Evolutionary conservation across 1,140 invertebrate genomes (phyloP).

Genomic region (Medauroidea extradentata): DNA sequence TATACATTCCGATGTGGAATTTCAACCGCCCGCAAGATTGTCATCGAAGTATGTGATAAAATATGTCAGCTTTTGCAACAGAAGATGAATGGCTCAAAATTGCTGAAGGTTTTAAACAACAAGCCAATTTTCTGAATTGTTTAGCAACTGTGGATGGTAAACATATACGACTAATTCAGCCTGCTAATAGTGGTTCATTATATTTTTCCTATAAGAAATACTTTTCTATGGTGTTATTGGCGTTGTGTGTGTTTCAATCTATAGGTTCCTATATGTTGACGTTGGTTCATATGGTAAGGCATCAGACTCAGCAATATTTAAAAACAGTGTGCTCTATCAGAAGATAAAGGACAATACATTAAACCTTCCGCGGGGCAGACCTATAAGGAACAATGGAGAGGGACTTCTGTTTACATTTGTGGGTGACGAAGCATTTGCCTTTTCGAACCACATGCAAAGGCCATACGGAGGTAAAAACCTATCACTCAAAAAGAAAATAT

Average conservation of each 20-base stretch:
- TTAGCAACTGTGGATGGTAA: constrained; percentile 35
- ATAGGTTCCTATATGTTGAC: constrained; percentile 26
- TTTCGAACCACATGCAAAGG: constrained; percentile 40
- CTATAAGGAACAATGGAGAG: constrained; percentile 17
- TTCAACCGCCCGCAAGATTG: background rate
- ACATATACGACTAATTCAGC: constrained; percentile 26
- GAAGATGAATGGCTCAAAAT: constrained; percentile 12
- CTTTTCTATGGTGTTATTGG: constrained; percentile 27
- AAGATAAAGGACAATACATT: constrained; percentile 13
- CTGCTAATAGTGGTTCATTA: constrained; percentile 32
- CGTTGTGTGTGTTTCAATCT: constrained; percentile 22
- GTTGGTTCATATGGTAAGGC: constrained; percentile 27
- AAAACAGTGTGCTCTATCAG: constrained; percentile 24
- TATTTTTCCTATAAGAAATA: constrained; percentile 25
- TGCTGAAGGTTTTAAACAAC: background rate
- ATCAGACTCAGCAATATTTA: constrained; percentile 21
- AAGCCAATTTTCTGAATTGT: constrained; percentile 11
- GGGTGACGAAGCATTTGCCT: constrained; percentile 45
- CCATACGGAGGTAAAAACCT: constrained; percentile 33
- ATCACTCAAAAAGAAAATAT: constrained; percentile 33
- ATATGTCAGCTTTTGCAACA: constrained; percentile 19
- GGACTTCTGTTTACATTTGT: constrained; percentile 32
- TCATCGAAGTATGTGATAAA: constrained; percentile 17
- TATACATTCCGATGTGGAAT: background rate
- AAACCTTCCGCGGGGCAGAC: constrained; percentile 18